Base-by-base conservation (phyloP, 2,888 invertebrate species). In the Heliconius charithonia region DNA sequence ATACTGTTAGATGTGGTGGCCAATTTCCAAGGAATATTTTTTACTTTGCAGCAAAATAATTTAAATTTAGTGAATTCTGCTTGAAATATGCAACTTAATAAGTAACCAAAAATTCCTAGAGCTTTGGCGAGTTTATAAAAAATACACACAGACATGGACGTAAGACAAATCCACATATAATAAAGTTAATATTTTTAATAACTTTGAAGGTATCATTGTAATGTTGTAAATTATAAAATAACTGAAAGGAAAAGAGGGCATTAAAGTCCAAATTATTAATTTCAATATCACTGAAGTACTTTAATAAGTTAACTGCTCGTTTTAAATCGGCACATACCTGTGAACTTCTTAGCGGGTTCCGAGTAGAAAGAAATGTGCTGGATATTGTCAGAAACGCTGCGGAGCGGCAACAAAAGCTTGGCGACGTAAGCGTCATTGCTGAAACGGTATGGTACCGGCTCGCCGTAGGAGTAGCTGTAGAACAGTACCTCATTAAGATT, bases 401-500 rank as follows among this genome's bases (percentile, higher is more conserved):
- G 96, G 78, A 96, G 93, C 3, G 97, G 97, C 85, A 96, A 93
- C 81, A 97, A 91, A 82, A 97, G 93, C 84, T 96, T 96, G 78
- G 96, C 96, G 82, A 97, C 95, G 92, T 97, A 98, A 79, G 97
- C 96, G 86, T 97, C 97, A 87, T 96, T 96, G 88, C 94, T 94
- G 89, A 96, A 95, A 87, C 96, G 96, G 87, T 96, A 96, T 72
- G 96, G 96, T 71, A 96, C 85, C 71, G 94, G 93, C 85, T 94
- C 94, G 76, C 93, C 93, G 83, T 94, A 91, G 75, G 90, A 89
- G 84, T 96, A 96, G 87, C 96, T 96, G 91, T 77, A 84, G 75
- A 56, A 63, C 27, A 45, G 45, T 13, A 22, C 4, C n/a, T 0
- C 7, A 10, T 66, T 22, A 32, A 32, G n/a, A n/a, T n/a, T n/a